phyloP scores from a whole-genome alignment of 2,888 invertebrate genomes.

The Oligia strigilis region DNA sequence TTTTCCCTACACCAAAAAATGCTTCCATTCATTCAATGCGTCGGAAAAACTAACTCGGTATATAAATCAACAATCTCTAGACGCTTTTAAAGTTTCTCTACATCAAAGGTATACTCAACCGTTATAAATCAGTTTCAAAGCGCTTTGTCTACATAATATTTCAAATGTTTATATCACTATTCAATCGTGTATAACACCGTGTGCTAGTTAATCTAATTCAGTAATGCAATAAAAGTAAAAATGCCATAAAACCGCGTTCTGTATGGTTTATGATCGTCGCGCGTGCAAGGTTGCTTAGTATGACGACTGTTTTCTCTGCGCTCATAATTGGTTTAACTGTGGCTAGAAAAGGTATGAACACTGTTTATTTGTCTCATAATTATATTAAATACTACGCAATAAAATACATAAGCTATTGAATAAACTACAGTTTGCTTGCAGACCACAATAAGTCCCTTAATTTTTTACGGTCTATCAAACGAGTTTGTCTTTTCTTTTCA shows the following conservation, averaged over 20 bases:
- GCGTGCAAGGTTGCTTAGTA: constrained; percentile 26
- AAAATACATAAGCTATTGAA: neutral
- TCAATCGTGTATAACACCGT: constrained; percentile 46
- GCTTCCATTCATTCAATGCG: neutral
- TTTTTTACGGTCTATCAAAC: neutral
- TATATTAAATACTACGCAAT: neutral
- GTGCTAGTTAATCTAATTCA: constrained; percentile 78
- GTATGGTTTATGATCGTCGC: constrained; percentile 70
- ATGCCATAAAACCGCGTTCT: constrained; percentile 75
- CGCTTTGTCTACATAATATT: constrained; percentile 43
- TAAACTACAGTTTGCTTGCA: neutral
- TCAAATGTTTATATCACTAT: constrained; percentile 45
- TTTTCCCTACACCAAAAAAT: neutral
- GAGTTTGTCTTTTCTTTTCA: neutral
- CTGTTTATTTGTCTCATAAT: neutral
- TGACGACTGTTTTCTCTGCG: constrained; percentile 63
- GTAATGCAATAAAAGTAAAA: constrained; percentile 79
- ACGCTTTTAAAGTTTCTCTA: constrained; percentile 6
- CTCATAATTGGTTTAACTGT: constrained; percentile 21
- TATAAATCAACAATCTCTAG: constrained; percentile 30
- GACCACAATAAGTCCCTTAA: neutral
- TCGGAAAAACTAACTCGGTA: neutral
- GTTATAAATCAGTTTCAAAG: constrained; percentile 48
- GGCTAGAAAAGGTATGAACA: neutral
- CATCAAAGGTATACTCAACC: constrained; percentile 42